Base-by-base conservation (phyloP, 37 sponge, comb jelly and placozoan genomes). In the Ianthella basta region DNA sequence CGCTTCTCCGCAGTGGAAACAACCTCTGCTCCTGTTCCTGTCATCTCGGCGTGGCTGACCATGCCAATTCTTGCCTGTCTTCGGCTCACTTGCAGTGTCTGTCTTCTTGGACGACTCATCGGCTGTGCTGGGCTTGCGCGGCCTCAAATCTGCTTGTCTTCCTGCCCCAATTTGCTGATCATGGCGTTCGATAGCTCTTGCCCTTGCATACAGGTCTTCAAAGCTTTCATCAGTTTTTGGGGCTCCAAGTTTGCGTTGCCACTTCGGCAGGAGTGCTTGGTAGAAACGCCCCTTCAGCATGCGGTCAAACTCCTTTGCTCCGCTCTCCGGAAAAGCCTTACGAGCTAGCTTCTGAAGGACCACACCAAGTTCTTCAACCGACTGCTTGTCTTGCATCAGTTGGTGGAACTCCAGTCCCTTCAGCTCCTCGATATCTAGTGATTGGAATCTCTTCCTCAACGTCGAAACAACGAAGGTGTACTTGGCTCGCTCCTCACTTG, bases 211-310 rank as follows among this genome's bases (percentile, higher is more conserved):
- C 13, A 79, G 80, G 13, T 79, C 80, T 32, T 79, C 57, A 23
- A 79, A 79, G 13, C 32, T 54, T n/a, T 79, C 80, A 12, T 25
- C 27, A 10, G 80, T 23, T 23, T 79, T 79, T 55, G 56, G 80
- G 50, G 80, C 80, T 20, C 80, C 80, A 21, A 79, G 55, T 79
- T 23, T 79, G 5, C 40, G 5, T 79, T 79, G 80, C 80, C 57
- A 79, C 34, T 79, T 79, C 19, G 57, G 57, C 23, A 55, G 80
- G 34, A 79, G 57, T 12, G 80, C 80, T 54, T 79, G 80, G 27
- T 55, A 79, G 80, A 79, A 79, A 5, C 80, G 36, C 27, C 80
- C 80, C 57, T 79, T 79, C 25, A 79, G 25, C 12, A 53, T 23
- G 25, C 80, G 55, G 12, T 79, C 27, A 23, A 79, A 79, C 27